A percentile compares a stretch with the other conserved stretches of the same genome.
Evolutionary conservation across 1,140 invertebrate genomes (phyloP).

Genomic region (Formica selysi): DNA sequence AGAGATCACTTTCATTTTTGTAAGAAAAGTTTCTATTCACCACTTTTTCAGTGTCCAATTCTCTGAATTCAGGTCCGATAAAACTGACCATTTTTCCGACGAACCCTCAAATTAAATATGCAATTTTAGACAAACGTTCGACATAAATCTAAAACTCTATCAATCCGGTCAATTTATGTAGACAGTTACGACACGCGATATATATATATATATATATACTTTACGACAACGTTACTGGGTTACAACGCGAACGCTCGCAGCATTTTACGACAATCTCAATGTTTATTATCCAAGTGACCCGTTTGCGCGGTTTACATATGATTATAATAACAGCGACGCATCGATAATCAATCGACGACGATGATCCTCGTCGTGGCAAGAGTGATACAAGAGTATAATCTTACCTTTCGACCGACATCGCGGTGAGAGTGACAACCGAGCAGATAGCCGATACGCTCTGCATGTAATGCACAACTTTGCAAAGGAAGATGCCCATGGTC

Average conservation of each 20-base stretch:
- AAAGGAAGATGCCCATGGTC: slow-evolving; percentile 90
- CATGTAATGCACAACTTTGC: slow-evolving; percentile 92
- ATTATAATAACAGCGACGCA: background rate
- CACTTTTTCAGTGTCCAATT: background rate
- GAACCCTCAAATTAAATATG: background rate
- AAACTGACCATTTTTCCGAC: background rate
- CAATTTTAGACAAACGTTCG: slow-evolving; percentile 8
- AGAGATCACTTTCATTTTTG: background rate
- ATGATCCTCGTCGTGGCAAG: background rate
- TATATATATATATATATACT: too few species aligned
- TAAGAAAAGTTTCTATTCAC: background rate
- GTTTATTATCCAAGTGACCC: background rate
- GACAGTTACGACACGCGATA: background rate
- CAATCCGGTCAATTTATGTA: background rate
- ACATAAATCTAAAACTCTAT: background rate
- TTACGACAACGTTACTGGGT: too few species aligned
- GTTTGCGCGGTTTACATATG: slow-evolving; percentile 14
- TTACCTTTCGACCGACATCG: slow-evolving; percentile 93
- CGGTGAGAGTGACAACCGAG: slow-evolving; percentile 92
- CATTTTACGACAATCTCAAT: slow-evolving; percentile 3
- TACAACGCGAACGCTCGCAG: background rate
- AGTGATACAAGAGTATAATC: slow-evolving; percentile 47
- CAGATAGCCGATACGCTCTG: slow-evolving; percentile 92
- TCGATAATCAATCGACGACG: background rate
- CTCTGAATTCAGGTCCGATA: background rate